These are phyloP conservation scores for Neotragus pygmaeus DNA, from an alignment of 2,113 vertebrate genomes.

Conservation along the genomic window DNA sequence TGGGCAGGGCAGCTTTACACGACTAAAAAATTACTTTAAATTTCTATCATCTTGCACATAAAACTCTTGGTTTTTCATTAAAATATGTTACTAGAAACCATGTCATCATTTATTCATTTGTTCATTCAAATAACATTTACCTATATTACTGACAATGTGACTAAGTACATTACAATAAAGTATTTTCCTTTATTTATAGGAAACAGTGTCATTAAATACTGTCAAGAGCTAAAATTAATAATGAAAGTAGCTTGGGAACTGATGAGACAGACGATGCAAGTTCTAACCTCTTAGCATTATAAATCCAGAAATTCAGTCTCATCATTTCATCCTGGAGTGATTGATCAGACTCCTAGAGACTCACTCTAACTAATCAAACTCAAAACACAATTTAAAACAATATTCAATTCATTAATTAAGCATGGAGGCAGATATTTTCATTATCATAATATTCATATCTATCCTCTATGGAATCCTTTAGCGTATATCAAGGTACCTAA, in stretches of 20 bases:
- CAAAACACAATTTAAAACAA: conserved; percentile 2
- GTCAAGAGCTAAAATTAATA: conserved; percentile 14
- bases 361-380: conserved; percentile 25
- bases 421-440: background rate
- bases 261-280: background rate
- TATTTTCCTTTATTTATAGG: background rate
- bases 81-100: background rate
- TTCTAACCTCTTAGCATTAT: background rate
- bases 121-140: conserved; percentile 7
- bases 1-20: background rate
- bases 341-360: background rate
- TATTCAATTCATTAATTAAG: background rate
- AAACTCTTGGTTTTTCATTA: background rate
- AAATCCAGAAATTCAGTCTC: conserved; percentile 33
- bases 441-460: background rate
- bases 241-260: background rate
- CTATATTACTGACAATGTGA: background rate
- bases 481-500: background rate
- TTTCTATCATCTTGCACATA: background rate
- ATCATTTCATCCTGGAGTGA: background rate
- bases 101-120: background rate
- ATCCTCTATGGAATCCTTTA: background rate
- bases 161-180: background rate
- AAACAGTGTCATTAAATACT: background rate
- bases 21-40: background rate